Evolutionary conservation across 1,140 invertebrate genomes (phyloP), one percentile per base, ranked within the genome.

Genomic region (Halesus radiatus): DNA sequence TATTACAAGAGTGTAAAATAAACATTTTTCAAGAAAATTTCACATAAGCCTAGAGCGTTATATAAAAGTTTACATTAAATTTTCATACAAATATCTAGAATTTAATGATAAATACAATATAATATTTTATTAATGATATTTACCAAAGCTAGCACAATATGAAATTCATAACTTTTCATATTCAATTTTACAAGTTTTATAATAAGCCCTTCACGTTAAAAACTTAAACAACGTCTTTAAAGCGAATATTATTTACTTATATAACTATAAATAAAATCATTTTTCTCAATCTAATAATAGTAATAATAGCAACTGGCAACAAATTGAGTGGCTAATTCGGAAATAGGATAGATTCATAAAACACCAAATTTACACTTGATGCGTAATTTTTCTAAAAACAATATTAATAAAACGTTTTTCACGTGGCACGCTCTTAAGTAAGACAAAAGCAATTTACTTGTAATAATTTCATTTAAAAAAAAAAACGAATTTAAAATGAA

Each of bases 51-150:
- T 54, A 56, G 70, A 52, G 23, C 29, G 29, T 74, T 74, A 7
- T 45, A 45, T 45, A 29, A 74, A 54, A 32, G 22, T 56, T 74
- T 22, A 74, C 23, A 74, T 53, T 54, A 56, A 74, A 56, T 29
- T 74, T 56, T 54, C 70, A 74, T 74, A 74, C 70, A 74, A 74
- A 74, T 74, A 74, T 74, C 70, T 74, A 74, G 50, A 26, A 54
- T 53, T 74, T 54, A 74, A 26, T 54, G 23, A 74, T 74, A 54
- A 70, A 66, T 66, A 66, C 37, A 60, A 66, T 66, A 52, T 74
- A 53, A 26, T 23, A 26, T 54, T 54, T 54, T 54, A 74, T 74
- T 56, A 16, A 20, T 26, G 52, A 29, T 54, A 23, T 22, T 37
- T 74, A 74, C 22, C 70, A 74, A 74, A 74, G 70, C 70, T 53